Conservation (phyloP, 2,888 invertebrate species). For the Isoperla grammatica region DNA sequence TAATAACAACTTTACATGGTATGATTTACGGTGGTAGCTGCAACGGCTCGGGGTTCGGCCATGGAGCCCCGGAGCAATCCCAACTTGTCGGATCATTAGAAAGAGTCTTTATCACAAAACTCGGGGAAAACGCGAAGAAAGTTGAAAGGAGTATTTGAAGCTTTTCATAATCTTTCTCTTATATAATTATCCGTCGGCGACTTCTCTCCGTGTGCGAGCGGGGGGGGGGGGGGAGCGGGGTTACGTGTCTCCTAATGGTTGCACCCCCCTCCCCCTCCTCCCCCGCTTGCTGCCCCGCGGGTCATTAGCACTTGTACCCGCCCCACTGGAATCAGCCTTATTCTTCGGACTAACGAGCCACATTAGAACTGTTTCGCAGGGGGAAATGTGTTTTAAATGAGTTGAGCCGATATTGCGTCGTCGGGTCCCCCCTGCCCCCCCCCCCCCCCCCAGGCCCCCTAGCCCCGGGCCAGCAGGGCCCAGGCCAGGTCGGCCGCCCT, state of each 20-base stretch:
- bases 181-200: constrained; percentile 10
- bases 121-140: too few relatives aligned
- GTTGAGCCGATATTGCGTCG: too few relatives aligned
- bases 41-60: too few relatives aligned
- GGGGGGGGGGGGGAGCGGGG: too few relatives aligned
- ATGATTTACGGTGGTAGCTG: too few relatives aligned
- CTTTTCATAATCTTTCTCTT: constrained; percentile 11
- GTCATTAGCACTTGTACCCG: constrained; percentile 15
- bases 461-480: background rate
- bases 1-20: too few relatives aligned
- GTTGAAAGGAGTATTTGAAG: background rate
- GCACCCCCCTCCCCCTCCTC: constrained; percentile 1
- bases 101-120: too few relatives aligned
- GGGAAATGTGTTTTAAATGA: constrained; percentile 23
- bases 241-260: constrained; percentile 12
- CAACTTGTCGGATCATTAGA: too few relatives aligned
- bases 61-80: too few relatives aligned
- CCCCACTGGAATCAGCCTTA: background rate
- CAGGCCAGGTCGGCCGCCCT: too few relatives aligned
- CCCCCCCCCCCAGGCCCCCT: background rate
- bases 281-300: constrained; percentile 10
- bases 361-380: constrained; percentile 25
- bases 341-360: constrained; percentile 20
- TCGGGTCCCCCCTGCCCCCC: too few relatives aligned
- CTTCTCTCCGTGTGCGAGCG: constrained; percentile 7